Percentiles rank a stretch among this genome's conserved stretches.
phyloP scores from a whole-genome alignment of 2,888 invertebrate genomes.

The Pachycephus smyrnensis region DNA sequence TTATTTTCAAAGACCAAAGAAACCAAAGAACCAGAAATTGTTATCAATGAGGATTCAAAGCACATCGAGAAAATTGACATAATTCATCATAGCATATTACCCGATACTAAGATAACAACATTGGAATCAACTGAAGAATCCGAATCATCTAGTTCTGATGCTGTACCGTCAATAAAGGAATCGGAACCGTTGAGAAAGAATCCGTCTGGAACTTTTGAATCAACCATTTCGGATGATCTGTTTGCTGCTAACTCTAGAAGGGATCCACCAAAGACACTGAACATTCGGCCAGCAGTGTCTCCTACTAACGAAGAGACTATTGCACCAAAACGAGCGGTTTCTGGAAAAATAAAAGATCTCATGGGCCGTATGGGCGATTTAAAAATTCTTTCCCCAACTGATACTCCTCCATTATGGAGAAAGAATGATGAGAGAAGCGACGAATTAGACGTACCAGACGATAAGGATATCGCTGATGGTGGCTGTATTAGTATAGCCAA shows the following conservation, averaged over 20 bases:
- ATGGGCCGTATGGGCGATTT: slow-evolving; percentile 60
- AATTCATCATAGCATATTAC: not conserved
- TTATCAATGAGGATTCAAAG: not conserved
- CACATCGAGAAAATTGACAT: not conserved
- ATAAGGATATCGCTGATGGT: slow-evolving; percentile 53
- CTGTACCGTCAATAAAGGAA: slow-evolving; percentile 6
- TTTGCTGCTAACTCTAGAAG: slow-evolving; percentile 21
- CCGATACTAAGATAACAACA: not conserved
- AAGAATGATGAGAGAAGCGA: slow-evolving; percentile 51
- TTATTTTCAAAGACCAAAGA: not conserved
- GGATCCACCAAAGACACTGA: slow-evolving; percentile 55
- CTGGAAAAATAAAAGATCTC: slow-evolving; percentile 58
- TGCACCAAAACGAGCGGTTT: slow-evolving; percentile 45
- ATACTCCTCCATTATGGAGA: slow-evolving; percentile 50
- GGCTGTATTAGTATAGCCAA: slow-evolving; percentile 41
- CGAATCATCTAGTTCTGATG: slow-evolving; percentile 8
- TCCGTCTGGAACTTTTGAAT: not conserved
- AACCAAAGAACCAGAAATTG: not conserved
- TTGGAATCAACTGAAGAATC: slow-evolving; percentile 11
- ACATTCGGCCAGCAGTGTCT: slow-evolving; percentile 38
- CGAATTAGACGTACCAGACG: slow-evolving; percentile 31
- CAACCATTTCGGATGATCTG: slow-evolving; percentile 7
- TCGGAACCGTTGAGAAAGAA: slow-evolving; percentile 3
- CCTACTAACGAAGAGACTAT: slow-evolving; percentile 37
- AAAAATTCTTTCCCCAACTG: slow-evolving; percentile 61